These are phyloP conservation scores for Desoria tigrina DNA, from an alignment of 2,888 invertebrate species.

Conservation along the genomic window DNA sequence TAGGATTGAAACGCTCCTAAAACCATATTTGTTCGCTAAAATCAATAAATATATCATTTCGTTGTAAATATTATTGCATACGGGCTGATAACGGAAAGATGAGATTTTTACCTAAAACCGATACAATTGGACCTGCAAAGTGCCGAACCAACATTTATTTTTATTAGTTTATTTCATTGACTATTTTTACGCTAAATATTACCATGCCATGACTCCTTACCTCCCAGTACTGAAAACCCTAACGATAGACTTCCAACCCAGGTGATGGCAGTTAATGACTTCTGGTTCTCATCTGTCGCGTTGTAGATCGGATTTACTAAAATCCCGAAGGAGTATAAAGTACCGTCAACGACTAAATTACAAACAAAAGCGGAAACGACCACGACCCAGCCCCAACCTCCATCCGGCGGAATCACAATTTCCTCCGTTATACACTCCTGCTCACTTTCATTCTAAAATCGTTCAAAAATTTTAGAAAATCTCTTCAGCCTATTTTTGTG, in stretches of 20 bases:
- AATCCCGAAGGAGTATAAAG: slow-evolving; percentile 83
- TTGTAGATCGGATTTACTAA: slow-evolving; percentile 58
- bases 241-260: slow-evolving; percentile 73
- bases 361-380: neutral
- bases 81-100: slow-evolving; percentile 57
- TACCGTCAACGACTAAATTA: slow-evolving; percentile 73
- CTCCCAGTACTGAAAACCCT: slow-evolving; percentile 87
- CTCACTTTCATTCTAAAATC: too few species aligned
- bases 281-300: slow-evolving; percentile 5
- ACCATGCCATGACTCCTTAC: slow-evolving; percentile 56
- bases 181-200: too few species aligned
- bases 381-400: slow-evolving; percentile 75
- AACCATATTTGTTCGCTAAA: too few species aligned
- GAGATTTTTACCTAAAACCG: slow-evolving; percentile 85
- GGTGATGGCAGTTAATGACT: slow-evolving; percentile 61
- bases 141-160: too few species aligned
- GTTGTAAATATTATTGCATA: too few species aligned
- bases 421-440: slow-evolving; percentile 41
- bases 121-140: slow-evolving; percentile 78
- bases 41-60: too few species aligned
- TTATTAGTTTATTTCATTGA: too few species aligned
- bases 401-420: slow-evolving; percentile 73
- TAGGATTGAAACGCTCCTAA: too few species aligned
- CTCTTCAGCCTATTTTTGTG: too few species aligned
- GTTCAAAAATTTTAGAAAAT: too few species aligned